Percentiles rank a stretch among this genome's conserved stretches.
These are phyloP conservation scores for Batillaria attramentaria DNA, from an alignment of 1,140 invertebrate species.

Conservation along the genomic window DNA sequence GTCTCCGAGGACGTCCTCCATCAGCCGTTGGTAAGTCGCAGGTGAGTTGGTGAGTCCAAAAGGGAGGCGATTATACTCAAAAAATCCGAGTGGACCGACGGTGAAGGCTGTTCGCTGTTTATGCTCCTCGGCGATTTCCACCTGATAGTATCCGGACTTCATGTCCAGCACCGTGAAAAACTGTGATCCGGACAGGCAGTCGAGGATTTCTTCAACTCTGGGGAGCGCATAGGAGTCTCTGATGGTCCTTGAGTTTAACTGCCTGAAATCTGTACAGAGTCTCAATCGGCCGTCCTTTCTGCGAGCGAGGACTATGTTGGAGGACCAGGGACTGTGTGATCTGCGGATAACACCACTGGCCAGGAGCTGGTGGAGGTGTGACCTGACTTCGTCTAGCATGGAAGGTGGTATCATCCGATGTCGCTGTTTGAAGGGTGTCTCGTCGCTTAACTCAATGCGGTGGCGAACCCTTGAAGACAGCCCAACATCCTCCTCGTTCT, in stretches of 20 bases:
- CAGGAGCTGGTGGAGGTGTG: slow-evolving; percentile 7
- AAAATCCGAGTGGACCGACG: slow-evolving; percentile 20
- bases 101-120: slow-evolving; percentile 22
- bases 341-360: background rate
- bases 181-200: background rate
- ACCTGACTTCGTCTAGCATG: slow-evolving; percentile 6
- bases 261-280: background rate
- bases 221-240: slow-evolving; percentile 19
- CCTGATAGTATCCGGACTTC: slow-evolving; percentile 16
- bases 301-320: background rate
- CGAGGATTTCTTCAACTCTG: background rate
- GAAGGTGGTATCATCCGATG: background rate
- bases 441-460: background rate
- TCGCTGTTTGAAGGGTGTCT: background rate
- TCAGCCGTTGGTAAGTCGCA: slow-evolving; percentile 25
- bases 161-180: slow-evolving; percentile 12
- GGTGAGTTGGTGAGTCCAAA: slow-evolving; percentile 21
- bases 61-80: slow-evolving; percentile 11
- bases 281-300: background rate
- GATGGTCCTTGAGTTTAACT: background rate
- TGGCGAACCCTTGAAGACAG: background rate
- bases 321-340: slow-evolving; percentile 3
- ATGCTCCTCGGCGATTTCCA: slow-evolving; percentile 4
- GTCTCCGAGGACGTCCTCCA: slow-evolving; percentile 9
- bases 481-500: background rate